phyloP scores from a whole-genome alignment of 92 coral and sea anemone species.

The Zoanthus sociatus region DNA sequence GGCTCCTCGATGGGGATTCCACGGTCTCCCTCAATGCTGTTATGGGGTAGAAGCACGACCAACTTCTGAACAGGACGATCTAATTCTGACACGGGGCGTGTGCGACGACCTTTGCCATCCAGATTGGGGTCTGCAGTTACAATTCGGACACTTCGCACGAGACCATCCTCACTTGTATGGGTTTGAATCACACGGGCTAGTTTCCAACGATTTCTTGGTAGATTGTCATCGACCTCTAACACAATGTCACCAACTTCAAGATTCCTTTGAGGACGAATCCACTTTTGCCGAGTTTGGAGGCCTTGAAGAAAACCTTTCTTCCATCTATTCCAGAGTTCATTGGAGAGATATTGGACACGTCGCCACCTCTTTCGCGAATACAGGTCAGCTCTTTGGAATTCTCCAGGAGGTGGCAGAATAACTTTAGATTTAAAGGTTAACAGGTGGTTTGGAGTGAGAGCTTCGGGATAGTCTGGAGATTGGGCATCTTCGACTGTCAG shows the following conservation, averaged over 20 bases:
- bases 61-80: too few relatives aligned
- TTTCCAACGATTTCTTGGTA: not conserved
- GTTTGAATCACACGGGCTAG: not conserved
- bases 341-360: constrained; percentile 5
- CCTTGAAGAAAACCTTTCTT: constrained; percentile 24
- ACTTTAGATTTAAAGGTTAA: constrained; percentile 18
- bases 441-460: constrained; percentile 22
- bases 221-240: too few relatives aligned
- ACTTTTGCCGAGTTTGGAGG: constrained; percentile 19
- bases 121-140: not conserved
- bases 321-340: constrained; percentile 16
- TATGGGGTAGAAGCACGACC: not conserved
- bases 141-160: not conserved
- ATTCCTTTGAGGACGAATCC: too few relatives aligned
- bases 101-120: not conserved
- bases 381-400: not conserved
- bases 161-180: not conserved
- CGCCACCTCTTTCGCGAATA: constrained; percentile 36
- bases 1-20: too few relatives aligned
- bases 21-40: too few relatives aligned
- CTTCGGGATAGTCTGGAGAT: constrained; percentile 5
- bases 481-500: not conserved
- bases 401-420: constrained; percentile 22
- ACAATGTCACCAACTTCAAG: too few relatives aligned
- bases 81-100: not conserved